A percentile compares a stretch with the other conserved stretches of the same genome.
Evolutionary conservation across 2,113 vertebrate species (phyloP).

Genomic region (Ammodytes marinus): DNA sequence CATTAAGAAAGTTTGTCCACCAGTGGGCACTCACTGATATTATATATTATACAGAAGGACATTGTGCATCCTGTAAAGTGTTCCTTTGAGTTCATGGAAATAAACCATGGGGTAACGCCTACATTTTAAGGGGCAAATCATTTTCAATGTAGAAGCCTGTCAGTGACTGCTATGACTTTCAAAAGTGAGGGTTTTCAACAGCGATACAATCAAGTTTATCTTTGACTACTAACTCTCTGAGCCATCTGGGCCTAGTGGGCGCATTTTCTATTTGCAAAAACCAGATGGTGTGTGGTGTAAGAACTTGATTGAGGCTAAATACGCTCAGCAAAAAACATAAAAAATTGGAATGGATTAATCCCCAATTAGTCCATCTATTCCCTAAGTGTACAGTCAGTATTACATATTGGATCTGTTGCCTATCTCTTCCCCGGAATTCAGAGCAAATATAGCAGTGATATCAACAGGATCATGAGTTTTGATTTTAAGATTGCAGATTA

Average conservation of each 20-base stretch:
- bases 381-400: background rate
- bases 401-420: background rate
- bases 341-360: constrained; percentile 22
- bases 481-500: background rate
- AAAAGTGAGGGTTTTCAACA: background rate
- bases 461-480: background rate
- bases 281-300: constrained; percentile 44
- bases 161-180: background rate
- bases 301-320: constrained; percentile 20
- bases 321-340: background rate
- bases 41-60: background rate
- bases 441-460: background rate
- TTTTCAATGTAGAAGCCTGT: background rate
- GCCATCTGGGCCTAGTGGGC: constrained; percentile 40
- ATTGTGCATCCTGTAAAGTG: background rate
- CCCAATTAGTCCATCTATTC: background rate
- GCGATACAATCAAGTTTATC: background rate
- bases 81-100: background rate
- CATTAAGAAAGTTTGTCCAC: background rate
- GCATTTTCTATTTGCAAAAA: background rate
- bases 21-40: background rate
- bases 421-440: background rate
- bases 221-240: constrained; percentile 3
- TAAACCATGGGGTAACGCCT: background rate
- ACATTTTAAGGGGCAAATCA: background rate